These are phyloP conservation scores for Nudaria mundana DNA, from an alignment of 2,888 invertebrate genomes.

Conservation along the genomic window DNA sequence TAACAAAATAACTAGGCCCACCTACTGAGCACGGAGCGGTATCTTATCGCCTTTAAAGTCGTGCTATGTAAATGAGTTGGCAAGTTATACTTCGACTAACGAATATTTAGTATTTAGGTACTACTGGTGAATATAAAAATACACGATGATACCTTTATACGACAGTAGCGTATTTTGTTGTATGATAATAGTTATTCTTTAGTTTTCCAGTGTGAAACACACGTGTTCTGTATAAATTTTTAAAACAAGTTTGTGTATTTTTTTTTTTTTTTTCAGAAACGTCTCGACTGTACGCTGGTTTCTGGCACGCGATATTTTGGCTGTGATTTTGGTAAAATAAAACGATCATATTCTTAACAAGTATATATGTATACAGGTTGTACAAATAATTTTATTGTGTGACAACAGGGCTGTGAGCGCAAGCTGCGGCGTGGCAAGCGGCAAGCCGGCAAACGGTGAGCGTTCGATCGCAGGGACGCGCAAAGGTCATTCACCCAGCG, in stretches of 20 bases:
- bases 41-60: conserved; percentile 1
- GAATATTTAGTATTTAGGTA: background rate
- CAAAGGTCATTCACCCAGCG: conserved; percentile 69
- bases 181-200: no score
- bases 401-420: conserved; percentile 38
- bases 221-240: no score
- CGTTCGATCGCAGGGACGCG: conserved; percentile 72
- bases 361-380: conserved; percentile 15
- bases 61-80: background rate
- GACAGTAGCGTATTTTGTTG: no score
- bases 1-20: conserved; percentile 22
- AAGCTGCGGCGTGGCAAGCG: conserved; percentile 36
- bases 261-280: no score
- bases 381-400: conserved; percentile 46
- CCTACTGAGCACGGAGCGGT: conserved; percentile 1
- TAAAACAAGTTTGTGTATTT: no score
- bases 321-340: no score
- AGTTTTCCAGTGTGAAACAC: no score
- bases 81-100: no score
- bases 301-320: no score
- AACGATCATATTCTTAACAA: no score
- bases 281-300: no score
- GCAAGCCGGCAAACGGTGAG: conserved; percentile 32
- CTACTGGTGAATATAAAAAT: background rate
- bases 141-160: no score